phyloP scores from a whole-genome alignment of 2,888 invertebrate genomes.

The Argyresthia albistria region DNA sequence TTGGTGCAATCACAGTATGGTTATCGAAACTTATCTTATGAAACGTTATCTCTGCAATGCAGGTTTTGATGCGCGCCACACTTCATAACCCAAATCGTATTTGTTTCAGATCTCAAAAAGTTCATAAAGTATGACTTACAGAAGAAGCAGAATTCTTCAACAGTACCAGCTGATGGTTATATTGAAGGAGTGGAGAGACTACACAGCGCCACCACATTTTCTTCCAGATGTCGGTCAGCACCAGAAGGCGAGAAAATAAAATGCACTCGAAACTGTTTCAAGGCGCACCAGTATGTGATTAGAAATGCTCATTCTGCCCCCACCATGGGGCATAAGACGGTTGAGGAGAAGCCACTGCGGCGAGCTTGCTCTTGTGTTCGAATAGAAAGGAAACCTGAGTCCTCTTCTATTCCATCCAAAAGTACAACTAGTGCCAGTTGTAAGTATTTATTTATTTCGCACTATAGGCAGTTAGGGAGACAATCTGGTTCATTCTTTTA shows the following conservation, averaged over 20 bases:
- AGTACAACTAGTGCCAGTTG: constrained; percentile 33
- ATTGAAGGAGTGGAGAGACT: constrained; percentile 47
- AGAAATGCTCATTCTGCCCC: constrained; percentile 46
- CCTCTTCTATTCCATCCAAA: constrained; percentile 21
- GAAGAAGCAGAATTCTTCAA: constrained; percentile 23
- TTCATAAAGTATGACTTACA: constrained; percentile 75
- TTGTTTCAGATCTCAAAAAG: constrained; percentile 75
- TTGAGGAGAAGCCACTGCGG: constrained; percentile 26
- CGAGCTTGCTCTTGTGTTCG: constrained; percentile 50
- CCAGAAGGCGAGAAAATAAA: constrained; percentile 17
- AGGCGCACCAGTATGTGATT: constrained; percentile 16
- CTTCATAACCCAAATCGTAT: neutral
- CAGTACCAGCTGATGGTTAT: constrained; percentile 12
- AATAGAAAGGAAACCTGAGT: constrained; percentile 37
- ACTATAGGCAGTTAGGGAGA: no score
- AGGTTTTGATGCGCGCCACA: no score
- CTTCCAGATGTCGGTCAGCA: constrained; percentile 47
- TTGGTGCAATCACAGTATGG: neutral
- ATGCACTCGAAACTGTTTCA: constrained; percentile 38
- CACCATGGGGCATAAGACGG: constrained; percentile 25
- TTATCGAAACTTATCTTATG: constrained; percentile 5
- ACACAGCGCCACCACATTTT: constrained; percentile 60
- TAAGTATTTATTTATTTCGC: no score
- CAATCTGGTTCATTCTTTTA: no score
- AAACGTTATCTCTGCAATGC: neutral